These are phyloP conservation scores for Fistularia commersonii DNA, from an alignment of 2,797 vertebrate species.

Conservation along the genomic window DNA sequence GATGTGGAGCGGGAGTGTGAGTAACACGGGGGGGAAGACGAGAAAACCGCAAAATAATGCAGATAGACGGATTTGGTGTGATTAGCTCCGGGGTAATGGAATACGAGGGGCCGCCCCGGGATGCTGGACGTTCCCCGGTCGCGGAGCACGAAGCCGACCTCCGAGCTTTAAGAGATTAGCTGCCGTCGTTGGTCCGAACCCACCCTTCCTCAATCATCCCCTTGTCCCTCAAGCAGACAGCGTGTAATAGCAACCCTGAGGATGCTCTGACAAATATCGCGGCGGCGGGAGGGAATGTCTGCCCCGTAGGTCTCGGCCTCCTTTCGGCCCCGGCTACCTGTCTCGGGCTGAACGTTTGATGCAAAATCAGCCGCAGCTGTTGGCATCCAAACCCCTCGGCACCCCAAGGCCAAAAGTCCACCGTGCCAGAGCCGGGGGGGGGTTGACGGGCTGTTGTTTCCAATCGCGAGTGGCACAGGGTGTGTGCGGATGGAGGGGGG, in stretches of 20 bases:
- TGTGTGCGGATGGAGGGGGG: too few relatives aligned
- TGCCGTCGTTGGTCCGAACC: slow-evolving; percentile 59
- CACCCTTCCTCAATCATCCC: slow-evolving; percentile 24
- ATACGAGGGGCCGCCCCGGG: slow-evolving; percentile 47
- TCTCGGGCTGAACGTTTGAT: slow-evolving; percentile 32
- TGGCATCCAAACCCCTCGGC: slow-evolving; percentile 19
- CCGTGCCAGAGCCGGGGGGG: slow-evolving; percentile 21
- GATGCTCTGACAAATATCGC: slow-evolving; percentile 47
- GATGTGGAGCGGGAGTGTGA: slow-evolving; percentile 69
- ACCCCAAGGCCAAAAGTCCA: slow-evolving; percentile 45
- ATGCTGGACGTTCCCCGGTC: slow-evolving; percentile 59
- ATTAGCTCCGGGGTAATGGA: slow-evolving; percentile 43
- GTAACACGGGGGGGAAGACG: slow-evolving; percentile 57
- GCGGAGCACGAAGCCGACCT: slow-evolving; percentile 61
- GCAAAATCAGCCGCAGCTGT: slow-evolving; percentile 39
- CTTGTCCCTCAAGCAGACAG: slow-evolving; percentile 39
- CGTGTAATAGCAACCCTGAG: slow-evolving; percentile 58
- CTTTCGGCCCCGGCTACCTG: slow-evolving; percentile 33
- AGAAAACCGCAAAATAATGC: slow-evolving; percentile 21
- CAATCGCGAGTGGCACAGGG: slow-evolving; percentile 42
- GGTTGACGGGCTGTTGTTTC: slow-evolving; percentile 50
- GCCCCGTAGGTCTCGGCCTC: slow-evolving; percentile 9
- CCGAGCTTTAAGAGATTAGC: slow-evolving; percentile 68
- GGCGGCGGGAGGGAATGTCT: slow-evolving; percentile 21
- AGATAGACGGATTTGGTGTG: slow-evolving; percentile 51